Evolutionary conservation across 2,797 vertebrate species (phyloP), one percentile per base, ranked within the genome.

Genomic region (Myotis myotis): DNA sequence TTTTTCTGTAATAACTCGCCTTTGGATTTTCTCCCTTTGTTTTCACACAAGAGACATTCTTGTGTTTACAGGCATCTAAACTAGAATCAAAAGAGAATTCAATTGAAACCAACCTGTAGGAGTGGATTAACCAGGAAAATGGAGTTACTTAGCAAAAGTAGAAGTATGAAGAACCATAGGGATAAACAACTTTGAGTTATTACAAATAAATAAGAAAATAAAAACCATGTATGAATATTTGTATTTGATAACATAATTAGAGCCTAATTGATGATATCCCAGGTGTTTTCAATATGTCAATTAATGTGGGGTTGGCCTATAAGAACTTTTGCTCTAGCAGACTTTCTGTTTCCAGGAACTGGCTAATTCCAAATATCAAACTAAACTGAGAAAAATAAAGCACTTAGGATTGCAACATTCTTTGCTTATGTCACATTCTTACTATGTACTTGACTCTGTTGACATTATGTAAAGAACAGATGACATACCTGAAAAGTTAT

Each of bases 401-500:
- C 8, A 47, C 25, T n/a, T 11, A 91, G 36, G 78, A 80, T 36
- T 20, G 3, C 25, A 68, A 62, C 25, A 62, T 82, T 91, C 41
- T 96, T 68, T 76, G 62, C 78, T 44, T 30, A 6, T 41, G 62
- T 25, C 22, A 85, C 30, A 22, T 91, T 94, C 47, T 85, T 94
- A 89, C 55, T 64, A 55, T 36, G 20, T 51, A 57, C 22, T 76
- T 28, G 16, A n/a, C 47, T 62, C 20, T 68, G 33, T 23, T 74
- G 72, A 90, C n/a, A 74, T 74, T 33, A 55, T 70, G 44, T 72
- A 2, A 47, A 91, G 60, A 89, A 94, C 0, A 41, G 88, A 82
- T 84, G 95, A 96, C 98, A 98, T 98, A 99, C 99, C 99, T 98
- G 98, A 98, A 99, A 99, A 1, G n/a, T 78, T 25, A 99, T 96